Conservation (phyloP, 2,113 vertebrate genomes). For the Brachypteracias leptosomus region DNA sequence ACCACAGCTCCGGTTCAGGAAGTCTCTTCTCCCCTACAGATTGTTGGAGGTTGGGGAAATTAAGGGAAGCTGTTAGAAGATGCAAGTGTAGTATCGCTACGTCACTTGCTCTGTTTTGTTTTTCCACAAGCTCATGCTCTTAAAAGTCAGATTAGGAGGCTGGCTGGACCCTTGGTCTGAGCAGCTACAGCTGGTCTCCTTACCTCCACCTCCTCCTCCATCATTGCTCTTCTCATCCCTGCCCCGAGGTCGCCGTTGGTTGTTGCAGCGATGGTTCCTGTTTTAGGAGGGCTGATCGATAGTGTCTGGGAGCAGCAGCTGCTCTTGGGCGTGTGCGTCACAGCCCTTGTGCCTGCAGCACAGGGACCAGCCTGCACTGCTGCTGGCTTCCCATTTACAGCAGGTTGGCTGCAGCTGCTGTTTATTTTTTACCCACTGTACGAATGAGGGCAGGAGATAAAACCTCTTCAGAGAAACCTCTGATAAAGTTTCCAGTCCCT, state of each 20-base stretch:
- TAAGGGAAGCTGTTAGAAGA: neutral
- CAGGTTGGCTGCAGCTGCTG: neutral
- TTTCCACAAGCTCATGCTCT: neutral
- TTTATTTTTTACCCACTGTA: neutral
- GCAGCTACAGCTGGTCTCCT: neutral
- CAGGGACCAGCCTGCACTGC: neutral
- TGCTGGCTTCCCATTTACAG: neutral
- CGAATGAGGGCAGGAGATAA: neutral
- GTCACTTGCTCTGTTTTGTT: neutral
- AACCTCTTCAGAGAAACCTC: neutral
- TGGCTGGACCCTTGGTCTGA: neutral
- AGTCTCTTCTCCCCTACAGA: neutral
- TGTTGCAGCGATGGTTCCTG: neutral
- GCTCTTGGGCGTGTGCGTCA: neutral
- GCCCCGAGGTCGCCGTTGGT: neutral
- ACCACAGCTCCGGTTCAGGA: neutral
- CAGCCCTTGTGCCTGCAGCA: rapidly evolving
- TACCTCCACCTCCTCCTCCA: neutral
- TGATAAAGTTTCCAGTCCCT: neutral
- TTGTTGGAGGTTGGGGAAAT: neutral
- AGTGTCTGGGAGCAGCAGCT: neutral
- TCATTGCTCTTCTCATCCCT: neutral
- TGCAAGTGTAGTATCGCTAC: neutral
- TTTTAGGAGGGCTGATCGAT: neutral
- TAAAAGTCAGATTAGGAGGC: neutral